Evolutionary conservation across 2,888 invertebrate genomes (phyloP).

Genomic region (Drosophila emarginata): DNA sequence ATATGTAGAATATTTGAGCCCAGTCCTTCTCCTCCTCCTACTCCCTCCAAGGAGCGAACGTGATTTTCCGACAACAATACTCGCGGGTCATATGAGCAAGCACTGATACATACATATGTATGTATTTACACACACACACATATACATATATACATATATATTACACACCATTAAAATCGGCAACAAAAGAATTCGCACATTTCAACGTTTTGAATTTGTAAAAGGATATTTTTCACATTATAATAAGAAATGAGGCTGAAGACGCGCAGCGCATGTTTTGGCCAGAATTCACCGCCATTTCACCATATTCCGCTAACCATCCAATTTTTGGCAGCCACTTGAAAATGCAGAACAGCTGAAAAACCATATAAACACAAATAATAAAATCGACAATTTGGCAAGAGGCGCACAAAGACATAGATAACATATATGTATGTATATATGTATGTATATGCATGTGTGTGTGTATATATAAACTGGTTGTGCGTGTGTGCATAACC

Average conservation of each 20-base stretch:
- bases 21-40: conserved; percentile 12
- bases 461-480: conserved; percentile 52
- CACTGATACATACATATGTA: conserved; percentile 7
- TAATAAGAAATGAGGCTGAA: conserved; percentile 76
- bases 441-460: conserved; percentile 12
- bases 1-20: not conserved
- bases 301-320: conserved; percentile 1
- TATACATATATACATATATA: not conserved
- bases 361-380: conserved; percentile 80
- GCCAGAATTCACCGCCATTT: conserved; percentile 14
- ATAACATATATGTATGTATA: conserved; percentile 28
- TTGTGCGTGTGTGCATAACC: conserved; percentile 66
- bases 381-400: conserved; percentile 80
- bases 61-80: conserved; percentile 55
- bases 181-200: conserved; percentile 74
- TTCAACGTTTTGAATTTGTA: conserved; percentile 72
- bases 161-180: conserved; percentile 51
- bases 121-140: conserved; percentile 7
- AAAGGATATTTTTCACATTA: conserved; percentile 78
- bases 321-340: conserved; percentile 53
- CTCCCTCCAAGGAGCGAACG: conserved; percentile 50
- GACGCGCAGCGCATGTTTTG: conserved; percentile 69
- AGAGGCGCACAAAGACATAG: conserved; percentile 66
- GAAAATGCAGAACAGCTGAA: conserved; percentile 79
- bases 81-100: conserved; percentile 46